Evolutionary conservation across 2,797 vertebrate genomes (phyloP), one percentile per base, ranked within the genome.

Genomic region (Platyrinchus mystaceus): DNA sequence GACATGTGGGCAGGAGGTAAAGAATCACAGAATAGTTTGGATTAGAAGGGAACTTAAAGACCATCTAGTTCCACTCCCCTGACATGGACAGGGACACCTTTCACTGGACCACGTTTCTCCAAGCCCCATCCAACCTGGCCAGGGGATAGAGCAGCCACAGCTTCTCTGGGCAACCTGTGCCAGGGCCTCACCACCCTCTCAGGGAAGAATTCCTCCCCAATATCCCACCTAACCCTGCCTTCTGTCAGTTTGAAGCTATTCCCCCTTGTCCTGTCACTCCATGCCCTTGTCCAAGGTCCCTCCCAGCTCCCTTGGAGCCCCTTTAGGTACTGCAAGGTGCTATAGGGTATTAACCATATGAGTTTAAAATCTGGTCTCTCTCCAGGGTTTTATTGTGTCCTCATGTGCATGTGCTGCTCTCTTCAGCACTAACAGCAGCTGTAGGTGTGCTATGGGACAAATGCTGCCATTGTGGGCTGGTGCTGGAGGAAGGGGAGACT

Each of bases 161-260:
- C 47, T 69, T 0, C 41, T 82, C 62, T 75, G 70, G 32, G 36
- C 63, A 75, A 7, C 32, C 41, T 75, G 46, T 52, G 46, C 46
- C 60, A 87, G 53, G 43, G 12, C 23, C 20, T 64, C 0, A 0
- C 0, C 30, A 47, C 10, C 26, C 12, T 62, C 15, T 0, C 27
- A 69, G 18, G 7, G 6, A 21, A 2, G 0, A 18, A 24, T 75
- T 47, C 0, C 26, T 4, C 0, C 17, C 30, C 26, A 41, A 2
- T 8, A 6, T 36, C 16, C 36, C n/a, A 56, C 8, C 36, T 1
- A 20, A 0, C 6, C 26, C 63, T 63, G 10, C 10, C 32, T 26
- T 75, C 27, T 44, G 56, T 8, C n/a, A 73, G 0, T 66, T 10
- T 4, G 11, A 21, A 46, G 17, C n/a, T 23, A 43, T 37, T 76